Evolutionary conservation across 2,888 invertebrate genomes (phyloP).

Genomic region (Caenorhabditis sp.): DNA sequence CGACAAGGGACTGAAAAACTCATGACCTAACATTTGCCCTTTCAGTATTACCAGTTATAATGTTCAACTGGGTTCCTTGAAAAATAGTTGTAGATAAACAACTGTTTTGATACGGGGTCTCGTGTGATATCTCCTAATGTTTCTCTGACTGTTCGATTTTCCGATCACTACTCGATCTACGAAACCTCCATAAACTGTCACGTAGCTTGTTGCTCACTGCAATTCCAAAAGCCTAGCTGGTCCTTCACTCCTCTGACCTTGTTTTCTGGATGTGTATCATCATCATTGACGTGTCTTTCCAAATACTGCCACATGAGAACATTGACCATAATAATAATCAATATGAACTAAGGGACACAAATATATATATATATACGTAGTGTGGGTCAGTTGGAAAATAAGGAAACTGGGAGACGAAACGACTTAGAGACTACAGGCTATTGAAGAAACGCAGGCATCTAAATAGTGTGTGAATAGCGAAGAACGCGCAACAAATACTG

Average conservation of each 20-base stretch:
- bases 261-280: background rate
- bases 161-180: background rate
- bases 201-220: background rate
- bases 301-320: background rate
- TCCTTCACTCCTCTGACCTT: background rate
- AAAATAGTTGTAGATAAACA: background rate
- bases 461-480: constrained; percentile 23
- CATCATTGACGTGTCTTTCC: background rate
- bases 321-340: background rate
- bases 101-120: background rate
- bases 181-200: background rate
- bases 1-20: background rate
- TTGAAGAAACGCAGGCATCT: constrained; percentile 27
- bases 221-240: no score
- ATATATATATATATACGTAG: no score
- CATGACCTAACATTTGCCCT: constrained; percentile 4
- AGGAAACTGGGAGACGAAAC: constrained; percentile 19
- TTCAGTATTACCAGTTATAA: no score
- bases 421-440: background rate
- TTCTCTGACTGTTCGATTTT: background rate
- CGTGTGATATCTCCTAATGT: background rate
- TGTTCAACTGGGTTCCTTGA: background rate
- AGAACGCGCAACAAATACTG: background rate
- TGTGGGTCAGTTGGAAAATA: background rate
- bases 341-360: background rate